phyloP scores from a whole-genome alignment of 2,888 invertebrate genomes.

The Nowickia ferox region DNA sequence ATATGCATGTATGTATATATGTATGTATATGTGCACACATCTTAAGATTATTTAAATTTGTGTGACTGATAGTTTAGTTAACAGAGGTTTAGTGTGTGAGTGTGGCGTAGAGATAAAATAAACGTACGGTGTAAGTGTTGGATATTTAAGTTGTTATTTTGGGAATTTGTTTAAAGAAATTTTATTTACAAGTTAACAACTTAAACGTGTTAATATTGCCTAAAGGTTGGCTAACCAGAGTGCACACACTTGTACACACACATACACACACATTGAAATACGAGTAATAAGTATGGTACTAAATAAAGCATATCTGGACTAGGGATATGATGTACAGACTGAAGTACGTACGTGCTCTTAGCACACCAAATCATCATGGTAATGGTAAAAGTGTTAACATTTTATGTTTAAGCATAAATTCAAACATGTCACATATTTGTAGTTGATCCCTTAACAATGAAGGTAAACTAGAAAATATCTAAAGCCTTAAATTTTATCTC shows the following conservation, averaged over 20 bases:
- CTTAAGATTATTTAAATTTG: slow-evolving; percentile 34
- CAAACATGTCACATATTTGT: slow-evolving; percentile 1
- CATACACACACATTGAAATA: background rate
- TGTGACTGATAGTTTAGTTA: slow-evolving; percentile 22
- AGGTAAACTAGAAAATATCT: background rate
- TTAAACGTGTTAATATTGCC: slow-evolving; percentile 65
- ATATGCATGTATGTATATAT: background rate
- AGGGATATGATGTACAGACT: background rate
- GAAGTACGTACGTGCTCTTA: background rate
- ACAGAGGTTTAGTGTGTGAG: slow-evolving; percentile 8
- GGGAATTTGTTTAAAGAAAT: slow-evolving; percentile 57
- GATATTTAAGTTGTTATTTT: slow-evolving; percentile 56
- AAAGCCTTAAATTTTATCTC: background rate
- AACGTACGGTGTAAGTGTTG: slow-evolving; percentile 13
- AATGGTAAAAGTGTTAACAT: slow-evolving; percentile 59
- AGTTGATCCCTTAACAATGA: background rate
- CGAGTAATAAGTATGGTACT: background rate
- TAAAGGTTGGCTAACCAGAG: slow-evolving; percentile 42
- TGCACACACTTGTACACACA: background rate
- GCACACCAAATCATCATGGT: background rate
- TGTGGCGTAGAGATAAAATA: slow-evolving; percentile 39
- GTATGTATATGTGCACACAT: background rate
- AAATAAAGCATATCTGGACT: slow-evolving; percentile 7
- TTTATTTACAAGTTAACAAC: slow-evolving; percentile 67
- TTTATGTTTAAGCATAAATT: slow-evolving; percentile 11